Base-by-base conservation (phyloP, 2,113 vertebrate genomes). In the Narcine bancroftii region DNA sequence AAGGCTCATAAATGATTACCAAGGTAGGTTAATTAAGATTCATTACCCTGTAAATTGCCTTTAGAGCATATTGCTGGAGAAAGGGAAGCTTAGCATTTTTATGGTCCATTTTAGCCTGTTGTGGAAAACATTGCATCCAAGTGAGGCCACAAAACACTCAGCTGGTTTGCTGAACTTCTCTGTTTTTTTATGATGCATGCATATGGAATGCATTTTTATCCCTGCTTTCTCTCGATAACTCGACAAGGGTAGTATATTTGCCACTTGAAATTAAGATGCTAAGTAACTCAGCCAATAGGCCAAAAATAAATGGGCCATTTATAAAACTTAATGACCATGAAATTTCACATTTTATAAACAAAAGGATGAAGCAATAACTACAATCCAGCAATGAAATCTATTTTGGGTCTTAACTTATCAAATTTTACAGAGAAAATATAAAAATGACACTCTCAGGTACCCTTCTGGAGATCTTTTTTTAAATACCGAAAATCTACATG, bases 21-120 rank as follows among this genome's bases (percentile, higher is more conserved):
- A 96, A 97, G 96, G 96, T 97, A 96, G 96, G 96, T 96, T 97
- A 96, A 96, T 97, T 96, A 96, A 95, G 96, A 96, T 97, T 96
- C 96, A 96, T 97, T 96, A 96, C 94, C 95, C 94, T 65, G 94
- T 95, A 96, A 96, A 96, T 95, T 95, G 94, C 96, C 96, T 96
- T 96, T 94, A 94, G 96, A 63, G 96, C 96, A 96, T 36, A 96
- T 96, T 97, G 96, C 96, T 97, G 96, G 96, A 96, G 96, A 96
- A 96, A 94, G 95, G 96, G 95, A 95, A 95, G 95, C 96, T 95
- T 95, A 96, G 95, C 96, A 96, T 69, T 60, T 96, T 96, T 96
- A 97, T 96, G 95, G 96, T 97, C 96, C 95, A 96, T 96, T 97
- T 96, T 95, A 96, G 95, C 95, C 95, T 96, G 95, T 96, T 96